phyloP scores from a whole-genome alignment of 2,888 invertebrate species.

The Tiliacea aurago region DNA sequence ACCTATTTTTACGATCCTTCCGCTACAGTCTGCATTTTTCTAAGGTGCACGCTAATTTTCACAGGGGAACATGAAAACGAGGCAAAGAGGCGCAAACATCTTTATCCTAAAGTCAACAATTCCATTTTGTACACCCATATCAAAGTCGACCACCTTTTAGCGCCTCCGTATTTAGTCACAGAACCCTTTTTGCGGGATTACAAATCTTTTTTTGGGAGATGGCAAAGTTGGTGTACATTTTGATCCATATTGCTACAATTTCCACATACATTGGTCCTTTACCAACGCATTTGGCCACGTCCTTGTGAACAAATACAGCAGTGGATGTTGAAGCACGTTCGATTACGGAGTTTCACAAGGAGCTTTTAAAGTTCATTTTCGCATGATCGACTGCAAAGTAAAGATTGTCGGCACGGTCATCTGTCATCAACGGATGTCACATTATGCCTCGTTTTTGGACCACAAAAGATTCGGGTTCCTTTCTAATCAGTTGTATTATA shows the following conservation, averaged over 20 bases:
- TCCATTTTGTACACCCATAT: slow-evolving; percentile 69
- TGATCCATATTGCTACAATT: neutral
- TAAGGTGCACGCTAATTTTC: slow-evolving; percentile 75
- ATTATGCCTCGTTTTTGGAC: slow-evolving; percentile 77
- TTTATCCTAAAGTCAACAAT: slow-evolving; percentile 78
- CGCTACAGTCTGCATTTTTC: slow-evolving; percentile 35
- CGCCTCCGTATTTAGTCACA: slow-evolving; percentile 83
- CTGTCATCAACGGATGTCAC: slow-evolving; percentile 87
- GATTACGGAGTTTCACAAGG: fast-evolving
- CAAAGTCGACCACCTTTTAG: slow-evolving; percentile 84
- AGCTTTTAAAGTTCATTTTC: slow-evolving; percentile 58
- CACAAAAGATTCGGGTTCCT: slow-evolving; percentile 68
- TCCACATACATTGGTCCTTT: slow-evolving; percentile 2
- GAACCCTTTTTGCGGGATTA: slow-evolving; percentile 73
- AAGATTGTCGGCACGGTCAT: slow-evolving; percentile 72
- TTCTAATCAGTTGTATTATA: slow-evolving; percentile 75
- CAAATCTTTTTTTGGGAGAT: slow-evolving; percentile 48
- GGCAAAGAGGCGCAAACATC: slow-evolving; percentile 68
- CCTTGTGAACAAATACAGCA: neutral
- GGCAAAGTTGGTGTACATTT: fast-evolving
- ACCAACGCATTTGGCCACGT: fast-evolving
- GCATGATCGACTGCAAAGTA: neutral
- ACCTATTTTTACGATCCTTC: slow-evolving; percentile 23
- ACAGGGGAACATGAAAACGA: slow-evolving; percentile 70
- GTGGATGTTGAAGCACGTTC: neutral